Evolutionary conservation across 2,113 vertebrate genomes (phyloP), one percentile per base, ranked within the genome.

Genomic region (Aleadryas rufinucha): DNA sequence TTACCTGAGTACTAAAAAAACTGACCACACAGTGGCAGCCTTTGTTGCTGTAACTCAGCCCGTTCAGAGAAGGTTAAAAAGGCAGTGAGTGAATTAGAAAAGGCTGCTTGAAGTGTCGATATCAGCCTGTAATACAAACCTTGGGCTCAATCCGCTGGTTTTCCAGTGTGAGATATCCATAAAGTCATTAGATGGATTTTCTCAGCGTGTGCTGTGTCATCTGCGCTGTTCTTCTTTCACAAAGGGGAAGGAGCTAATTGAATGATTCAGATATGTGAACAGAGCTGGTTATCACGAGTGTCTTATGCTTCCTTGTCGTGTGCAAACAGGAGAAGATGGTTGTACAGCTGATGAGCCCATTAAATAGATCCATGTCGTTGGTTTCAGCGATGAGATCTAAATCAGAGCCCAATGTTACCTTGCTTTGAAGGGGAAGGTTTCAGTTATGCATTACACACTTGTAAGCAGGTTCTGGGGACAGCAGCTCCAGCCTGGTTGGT

Each of bases 1-100:
- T 84, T 89, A 75, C 35, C 52, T 84, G 93, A n/a, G 68, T 71
- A 3, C 37, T 78, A 10, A 90, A 82, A 83, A 26, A n/a, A 6
- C 70, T 92, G 85, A 63, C 71, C 90, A 77, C 94, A 88, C 59
- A 70, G 88, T 70, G 95, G 88, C 94, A 92, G 92, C 83, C 66
- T 96, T 93, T 41, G 4, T 95, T 94, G 42, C 75, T 1, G 22
- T 42, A 77, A 72, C 52, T 88, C 70, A 53, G 53, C 9, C 24
- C 0, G 6, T 77, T 35, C 65, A 65, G 59, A 49, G 37, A 30
- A 63, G 85, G 45, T 64, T 77, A 23, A 66, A 50, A 17, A 88
- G 56, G 64, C 72, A 45, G 0, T 8, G 30, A 19, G 24, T 42
- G 64, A 65, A 23, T 42, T 31, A 44, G 60, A 27, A 87, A 84